Evolutionary conservation across 2,113 vertebrate species (phyloP), one percentile per base, ranked within the genome.

Genomic region (Tretioscincus oriximinensis): DNA sequence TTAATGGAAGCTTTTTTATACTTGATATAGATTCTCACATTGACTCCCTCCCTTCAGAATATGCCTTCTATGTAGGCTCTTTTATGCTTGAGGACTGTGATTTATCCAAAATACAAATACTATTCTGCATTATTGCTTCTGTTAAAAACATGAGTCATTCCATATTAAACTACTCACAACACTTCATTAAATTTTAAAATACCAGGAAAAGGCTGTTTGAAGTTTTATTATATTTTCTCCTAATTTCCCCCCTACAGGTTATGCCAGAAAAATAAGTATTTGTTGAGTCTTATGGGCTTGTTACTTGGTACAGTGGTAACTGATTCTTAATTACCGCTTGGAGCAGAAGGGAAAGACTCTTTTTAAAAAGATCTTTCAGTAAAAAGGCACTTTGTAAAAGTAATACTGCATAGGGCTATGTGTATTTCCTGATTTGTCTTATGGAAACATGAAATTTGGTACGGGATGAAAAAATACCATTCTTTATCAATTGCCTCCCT

Each of bases 101-200:
- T 77, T 84, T 73, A 70, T 72, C 82, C 84, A 79, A 7, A 61
- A 80, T 82, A 88, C 81, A 86, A 89, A 81, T 85, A 89, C 67
- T 31, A 12, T 80, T 88, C 66, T 84, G 35, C 83, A 68, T 88
- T 92, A 83, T 64, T 88, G 84, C 87, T 78, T 83, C 85, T 87
- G 73, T 86, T 92, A 90, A 92, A 90, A 90, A 73, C 60, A 70
- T 89, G 87, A 91, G 80, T 90, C 88, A 87, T 86, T 89, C 73
- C 74, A 7, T 87, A 85, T 90, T 92, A 92, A 92, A 88, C 78
- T 87, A 87, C 73, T 86, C 87, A 81, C 88, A 85, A 84, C 84
- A 91, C 86, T 87, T 90, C 83, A 90, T 92, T 89, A 92, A 89
- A 90, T 76, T 87, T 91, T 91, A 90, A 90, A 92, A 87, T 87